Base-by-base conservation (phyloP, 2,797 vertebrate species). In the Scarus forsteni region DNA sequence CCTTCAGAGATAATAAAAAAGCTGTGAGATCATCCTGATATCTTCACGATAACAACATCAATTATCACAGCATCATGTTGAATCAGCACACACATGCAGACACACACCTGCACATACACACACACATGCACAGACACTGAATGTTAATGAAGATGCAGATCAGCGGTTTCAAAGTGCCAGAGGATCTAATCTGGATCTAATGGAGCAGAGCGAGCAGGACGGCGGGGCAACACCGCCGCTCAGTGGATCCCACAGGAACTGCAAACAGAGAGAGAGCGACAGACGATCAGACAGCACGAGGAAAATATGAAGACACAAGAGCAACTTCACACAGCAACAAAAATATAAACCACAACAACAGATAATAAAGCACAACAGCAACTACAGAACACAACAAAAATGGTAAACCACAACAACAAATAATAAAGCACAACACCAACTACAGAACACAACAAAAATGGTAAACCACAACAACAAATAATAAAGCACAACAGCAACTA, bases 101-200 rank as follows among this genome's bases (percentile, higher is more conserved):
- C 64, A 59, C 64, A 57, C 70, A 68, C 27, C 27, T 27, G 27
- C 27, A 27, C 27, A 27, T 2, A 73, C 67, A 78, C 76, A 59
- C 55, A 63, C 62, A 62, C 71, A 14, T 48, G 73, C 64, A 59
- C 64, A 57, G 66, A 68, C 39, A 66, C 49, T 27, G 85, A 87
- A 90, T 87, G 81, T 49, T 80, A 89, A 90, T 83, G 80, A 79
- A 84, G 76, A 87, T 86, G 80, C 84, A 85, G 80, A 86, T 85
- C 81, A 81, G 78, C 14, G 38, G 18, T 80, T 85, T 83, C 76
- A 70, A 77, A 85, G 82, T 78, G 77, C 79, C 75, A 62, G 63
- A 0, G 54, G 81, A 15, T 80, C 53, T 61, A 18, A 36, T 77
- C 60, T 68, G 62, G 42, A 46, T 39, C 45, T 65, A 63, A 57